These are phyloP conservation scores for Clarias magur DNA, from an alignment of 2,113 vertebrate species.

Conservation along the genomic window DNA sequence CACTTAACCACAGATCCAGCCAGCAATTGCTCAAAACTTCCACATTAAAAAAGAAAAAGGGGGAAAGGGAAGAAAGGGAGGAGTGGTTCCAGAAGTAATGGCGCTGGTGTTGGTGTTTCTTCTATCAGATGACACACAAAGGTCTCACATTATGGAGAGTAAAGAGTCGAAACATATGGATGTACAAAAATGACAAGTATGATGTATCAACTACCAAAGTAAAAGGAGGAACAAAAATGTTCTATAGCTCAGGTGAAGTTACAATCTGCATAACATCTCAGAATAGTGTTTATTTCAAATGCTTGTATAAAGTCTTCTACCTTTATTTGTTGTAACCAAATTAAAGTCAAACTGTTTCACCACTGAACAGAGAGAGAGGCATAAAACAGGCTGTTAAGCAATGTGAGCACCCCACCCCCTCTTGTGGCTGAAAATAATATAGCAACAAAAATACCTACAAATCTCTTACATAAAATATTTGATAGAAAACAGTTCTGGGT, in stretches of 20 bases:
- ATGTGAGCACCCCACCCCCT: constrained; percentile 9
- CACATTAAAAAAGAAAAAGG: constrained; percentile 76
- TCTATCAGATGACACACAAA: constrained; percentile 73
- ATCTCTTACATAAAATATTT: background rate
- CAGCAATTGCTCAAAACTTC: constrained; percentile 80
- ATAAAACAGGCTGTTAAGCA: background rate
- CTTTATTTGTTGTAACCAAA: background rate
- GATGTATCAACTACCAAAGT: background rate
- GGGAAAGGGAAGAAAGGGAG: constrained; percentile 54
- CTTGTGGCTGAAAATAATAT: constrained; percentile 31
- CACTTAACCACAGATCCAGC: constrained; percentile 75
- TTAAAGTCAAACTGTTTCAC: background rate
- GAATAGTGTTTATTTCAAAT: background rate
- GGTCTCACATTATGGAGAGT: constrained; percentile 65
- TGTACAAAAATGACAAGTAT: background rate
- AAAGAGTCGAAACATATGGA: background rate
- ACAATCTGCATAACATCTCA: too few relatives aligned
- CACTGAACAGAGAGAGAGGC: background rate
- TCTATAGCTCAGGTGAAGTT: background rate
- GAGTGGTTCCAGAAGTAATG: constrained; percentile 73
- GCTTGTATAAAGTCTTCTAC: background rate
- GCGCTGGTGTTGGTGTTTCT: constrained; percentile 71
- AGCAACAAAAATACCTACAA: background rate
- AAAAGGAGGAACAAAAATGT: background rate
- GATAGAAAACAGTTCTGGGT: background rate